A percentile compares a stretch with the other conserved stretches of the same genome.
Conservation (phyloP, 2,113 vertebrate species). For the Agelaius tricolor region DNA sequence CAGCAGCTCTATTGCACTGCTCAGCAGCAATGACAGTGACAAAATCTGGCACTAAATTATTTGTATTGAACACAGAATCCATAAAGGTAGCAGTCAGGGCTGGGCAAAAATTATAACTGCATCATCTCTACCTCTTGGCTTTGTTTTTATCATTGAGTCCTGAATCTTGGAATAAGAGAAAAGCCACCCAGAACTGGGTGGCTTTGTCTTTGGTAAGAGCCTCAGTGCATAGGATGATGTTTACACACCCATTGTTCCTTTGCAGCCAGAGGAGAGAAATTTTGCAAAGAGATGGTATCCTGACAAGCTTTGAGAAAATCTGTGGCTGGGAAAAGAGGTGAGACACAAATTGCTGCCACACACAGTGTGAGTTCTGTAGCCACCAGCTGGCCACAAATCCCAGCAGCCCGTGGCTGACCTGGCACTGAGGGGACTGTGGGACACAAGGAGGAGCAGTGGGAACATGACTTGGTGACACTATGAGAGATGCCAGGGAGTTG, state of each 20-base stretch:
- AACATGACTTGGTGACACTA: fast-evolving
- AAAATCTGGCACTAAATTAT: not conserved
- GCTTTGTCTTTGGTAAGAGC: not conserved
- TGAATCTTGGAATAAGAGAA: not conserved
- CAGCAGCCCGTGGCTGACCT: not conserved
- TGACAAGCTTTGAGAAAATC: not conserved
- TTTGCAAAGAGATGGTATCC: not conserved
- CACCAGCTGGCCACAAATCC: not conserved
- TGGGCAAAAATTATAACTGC: not conserved
- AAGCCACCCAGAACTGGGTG: not conserved
- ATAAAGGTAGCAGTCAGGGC: not conserved
- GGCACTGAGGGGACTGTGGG: fast-evolving
- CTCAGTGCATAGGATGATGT: not conserved
- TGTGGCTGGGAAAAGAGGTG: not conserved
- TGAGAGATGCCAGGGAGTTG: fast-evolving
- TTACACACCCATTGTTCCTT: not conserved
- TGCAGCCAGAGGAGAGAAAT: not conserved
- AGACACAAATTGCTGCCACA: not conserved
- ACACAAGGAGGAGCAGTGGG: not conserved
- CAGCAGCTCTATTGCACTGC: not conserved
- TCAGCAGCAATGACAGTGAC: not conserved
- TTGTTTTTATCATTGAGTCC: not conserved
- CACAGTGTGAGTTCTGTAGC: not conserved
- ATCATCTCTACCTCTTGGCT: not conserved
- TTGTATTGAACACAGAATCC: not conserved